Conservation (phyloP, 2,888 invertebrate species). For the Hypselothyrea guttata region DNA sequence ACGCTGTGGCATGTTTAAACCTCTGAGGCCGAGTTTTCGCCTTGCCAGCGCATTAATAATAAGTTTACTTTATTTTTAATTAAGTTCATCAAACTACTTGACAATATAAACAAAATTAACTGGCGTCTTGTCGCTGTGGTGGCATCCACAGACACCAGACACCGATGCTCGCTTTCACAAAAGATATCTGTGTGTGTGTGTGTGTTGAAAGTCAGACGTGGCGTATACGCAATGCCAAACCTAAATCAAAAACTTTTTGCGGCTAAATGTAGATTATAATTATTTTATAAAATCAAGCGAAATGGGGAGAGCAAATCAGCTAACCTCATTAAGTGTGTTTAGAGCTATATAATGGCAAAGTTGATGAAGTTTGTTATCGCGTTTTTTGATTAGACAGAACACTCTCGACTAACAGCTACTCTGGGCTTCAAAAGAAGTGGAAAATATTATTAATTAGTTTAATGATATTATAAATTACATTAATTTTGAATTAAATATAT, state of each 20-base stretch:
- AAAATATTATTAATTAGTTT: too few relatives aligned
- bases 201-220: background rate
- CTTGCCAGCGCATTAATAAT: conserved; percentile 60
- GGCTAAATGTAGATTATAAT: conserved; percentile 15
- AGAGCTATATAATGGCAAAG: too few relatives aligned
- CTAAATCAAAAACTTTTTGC: conserved; percentile 17
- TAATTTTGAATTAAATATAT: too few relatives aligned
- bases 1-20: conserved; percentile 50
- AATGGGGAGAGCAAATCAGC: too few relatives aligned
- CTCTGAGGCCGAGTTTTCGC: conserved; percentile 38
- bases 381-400: too few relatives aligned
- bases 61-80: conserved; percentile 72
- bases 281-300: conserved; percentile 10
- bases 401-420: too few relatives aligned
- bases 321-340: background rate
- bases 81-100: conserved; percentile 74
- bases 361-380: too few relatives aligned
- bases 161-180: background rate
- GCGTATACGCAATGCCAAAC: conserved; percentile 15
- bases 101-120: conserved; percentile 70
- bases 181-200: background rate
- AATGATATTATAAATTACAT: too few relatives aligned
- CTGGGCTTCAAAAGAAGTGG: too few relatives aligned
- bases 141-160: conserved; percentile 2
- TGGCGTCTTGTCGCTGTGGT: conserved; percentile 26